Percentiles rank a stretch among this genome's conserved stretches.
phyloP scores from a whole-genome alignment of 2,797 vertebrate species.

The Chaetodon trifasciatus region DNA sequence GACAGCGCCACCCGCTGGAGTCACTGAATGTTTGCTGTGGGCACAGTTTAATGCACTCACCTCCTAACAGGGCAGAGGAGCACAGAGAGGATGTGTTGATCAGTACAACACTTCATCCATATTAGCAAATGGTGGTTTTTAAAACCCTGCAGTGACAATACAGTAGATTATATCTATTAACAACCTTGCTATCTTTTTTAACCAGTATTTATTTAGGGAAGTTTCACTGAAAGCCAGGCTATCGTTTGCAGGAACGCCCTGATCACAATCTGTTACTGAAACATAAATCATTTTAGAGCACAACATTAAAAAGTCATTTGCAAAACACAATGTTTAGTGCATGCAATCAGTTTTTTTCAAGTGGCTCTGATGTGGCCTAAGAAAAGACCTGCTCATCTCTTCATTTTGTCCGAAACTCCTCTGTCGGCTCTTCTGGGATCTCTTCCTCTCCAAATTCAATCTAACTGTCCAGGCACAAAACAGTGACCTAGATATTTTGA shows the following conservation, averaged over 20 bases:
- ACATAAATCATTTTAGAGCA: background rate
- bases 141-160: background rate
- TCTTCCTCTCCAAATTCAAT: slow-evolving; percentile 45
- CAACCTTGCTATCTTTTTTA: background rate
- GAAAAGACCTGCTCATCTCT: slow-evolving; percentile 3
- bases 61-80: slow-evolving; percentile 67
- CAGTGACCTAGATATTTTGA: slow-evolving; percentile 50
- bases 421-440: slow-evolving; percentile 17
- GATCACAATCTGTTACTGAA: background rate
- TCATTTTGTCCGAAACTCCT: background rate
- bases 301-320: background rate
- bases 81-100: background rate
- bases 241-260: background rate
- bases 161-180: background rate
- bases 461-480: slow-evolving; percentile 43
- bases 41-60: slow-evolving; percentile 84
- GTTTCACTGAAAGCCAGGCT: background rate
- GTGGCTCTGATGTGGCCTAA: background rate
- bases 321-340: background rate
- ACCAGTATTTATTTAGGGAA: background rate
- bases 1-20: slow-evolving; percentile 83
- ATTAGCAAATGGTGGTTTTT: background rate
- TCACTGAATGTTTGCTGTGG: slow-evolving; percentile 83
- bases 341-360: background rate
- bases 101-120: background rate